These are phyloP conservation scores for Corythoichthys intestinalis DNA, from an alignment of 2,113 vertebrate genomes.

Conservation along the genomic window DNA sequence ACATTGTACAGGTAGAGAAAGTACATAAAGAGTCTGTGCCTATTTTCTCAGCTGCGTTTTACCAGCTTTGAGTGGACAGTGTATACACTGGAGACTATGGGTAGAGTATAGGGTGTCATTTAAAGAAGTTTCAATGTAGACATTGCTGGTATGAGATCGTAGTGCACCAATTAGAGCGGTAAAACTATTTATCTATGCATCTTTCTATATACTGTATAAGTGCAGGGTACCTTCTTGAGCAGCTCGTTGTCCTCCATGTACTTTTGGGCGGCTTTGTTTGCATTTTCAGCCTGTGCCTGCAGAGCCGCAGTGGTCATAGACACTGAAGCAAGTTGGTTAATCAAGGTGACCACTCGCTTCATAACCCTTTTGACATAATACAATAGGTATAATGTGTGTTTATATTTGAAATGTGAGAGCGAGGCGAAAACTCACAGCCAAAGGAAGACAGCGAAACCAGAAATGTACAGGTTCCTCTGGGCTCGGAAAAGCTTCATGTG, in stretches of 20 bases:
- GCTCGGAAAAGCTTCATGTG: constrained; percentile 97
- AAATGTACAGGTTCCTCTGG: constrained; percentile 96
- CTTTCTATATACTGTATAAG: not conserved
- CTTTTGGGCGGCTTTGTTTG: constrained; percentile 79
- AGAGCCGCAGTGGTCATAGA: constrained; percentile 69
- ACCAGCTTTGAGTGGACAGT: no score
- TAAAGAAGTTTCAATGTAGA: no score
- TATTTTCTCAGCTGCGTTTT: no score
- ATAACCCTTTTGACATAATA: constrained; percentile 64
- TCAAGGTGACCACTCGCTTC: constrained; percentile 85
- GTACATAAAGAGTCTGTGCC: no score
- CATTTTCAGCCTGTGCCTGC: constrained; percentile 78
- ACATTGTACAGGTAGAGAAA: no score
- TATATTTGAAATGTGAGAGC: not conserved
- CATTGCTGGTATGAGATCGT: not conserved
- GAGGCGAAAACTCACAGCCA: constrained; percentile 85
- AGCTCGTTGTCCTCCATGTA: constrained; percentile 84
- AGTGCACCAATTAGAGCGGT: no score
- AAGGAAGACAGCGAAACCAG: constrained; percentile 93
- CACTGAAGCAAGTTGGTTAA: constrained; percentile 82
- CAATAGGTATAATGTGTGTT: not conserved
- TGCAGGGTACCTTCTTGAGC: constrained; percentile 76
- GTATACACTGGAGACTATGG: no score
- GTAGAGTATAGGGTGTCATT: no score
- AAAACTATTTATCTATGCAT: not conserved